Percentiles rank a stretch among this genome's conserved stretches.
phyloP scores from a whole-genome alignment of 2,113 vertebrate genomes.

The Xyrauchen texanus region DNA sequence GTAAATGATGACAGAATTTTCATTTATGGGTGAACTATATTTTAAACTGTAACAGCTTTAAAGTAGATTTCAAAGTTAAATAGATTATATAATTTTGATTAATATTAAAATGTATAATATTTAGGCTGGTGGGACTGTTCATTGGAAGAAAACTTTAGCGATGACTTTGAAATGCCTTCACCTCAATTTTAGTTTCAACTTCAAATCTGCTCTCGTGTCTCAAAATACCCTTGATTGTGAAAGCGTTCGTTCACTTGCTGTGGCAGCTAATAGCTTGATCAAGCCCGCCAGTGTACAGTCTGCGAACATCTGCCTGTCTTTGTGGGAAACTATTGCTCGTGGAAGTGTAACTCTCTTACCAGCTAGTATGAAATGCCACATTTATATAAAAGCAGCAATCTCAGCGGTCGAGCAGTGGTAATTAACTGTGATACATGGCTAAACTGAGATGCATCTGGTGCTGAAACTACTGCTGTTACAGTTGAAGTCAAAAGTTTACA shows the following conservation, averaged over 20 bases:
- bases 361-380: slow-evolving; percentile 56
- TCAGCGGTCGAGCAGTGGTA: slow-evolving; percentile 52
- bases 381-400: slow-evolving; percentile 60
- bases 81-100: slow-evolving; percentile 25
- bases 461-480: slow-evolving; percentile 30
- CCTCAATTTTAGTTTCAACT: slow-evolving; percentile 72
- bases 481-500: too few species aligned
- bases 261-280: slow-evolving; percentile 70
- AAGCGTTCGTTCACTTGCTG: slow-evolving; percentile 57
- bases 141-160: slow-evolving; percentile 56
- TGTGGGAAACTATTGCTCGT: slow-evolving; percentile 55
- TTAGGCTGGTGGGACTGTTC: slow-evolving; percentile 41
- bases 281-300: slow-evolving; percentile 65
- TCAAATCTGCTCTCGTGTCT: slow-evolving; percentile 63
- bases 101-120: too few species aligned
- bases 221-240: slow-evolving; percentile 72
- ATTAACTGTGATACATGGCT: slow-evolving; percentile 50
- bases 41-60: slow-evolving; percentile 20
- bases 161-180: slow-evolving; percentile 73
- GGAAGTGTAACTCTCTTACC: slow-evolving; percentile 49
- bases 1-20: too few species aligned
- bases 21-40: too few species aligned
- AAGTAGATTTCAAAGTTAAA: slow-evolving; percentile 37
- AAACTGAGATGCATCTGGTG: slow-evolving; percentile 38
- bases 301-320: slow-evolving; percentile 64